These are phyloP conservation scores for Exocentrus adspersus DNA, from an alignment of 2,888 invertebrate genomes.

Conservation along the genomic window DNA sequence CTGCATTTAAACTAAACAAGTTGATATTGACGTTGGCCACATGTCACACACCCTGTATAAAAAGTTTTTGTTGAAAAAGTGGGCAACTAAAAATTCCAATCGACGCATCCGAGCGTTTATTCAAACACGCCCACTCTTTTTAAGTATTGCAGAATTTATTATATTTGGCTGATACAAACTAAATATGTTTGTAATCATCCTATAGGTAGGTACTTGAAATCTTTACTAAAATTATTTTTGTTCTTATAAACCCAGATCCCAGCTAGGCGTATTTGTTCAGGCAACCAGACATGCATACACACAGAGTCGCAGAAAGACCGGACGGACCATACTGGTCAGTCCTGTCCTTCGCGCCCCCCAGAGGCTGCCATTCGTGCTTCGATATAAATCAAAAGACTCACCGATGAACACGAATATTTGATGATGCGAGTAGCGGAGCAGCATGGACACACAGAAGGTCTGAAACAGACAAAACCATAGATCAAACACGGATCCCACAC, in stretches of 20 bases:
- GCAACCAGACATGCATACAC: background rate
- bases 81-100: no score
- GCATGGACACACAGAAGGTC: slow-evolving; percentile 98
- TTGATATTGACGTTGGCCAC: no score
- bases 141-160: no score
- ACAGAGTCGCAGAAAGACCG: background rate
- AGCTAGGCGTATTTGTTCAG: background rate
- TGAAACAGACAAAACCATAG: slow-evolving; percentile 69
- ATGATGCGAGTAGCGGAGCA: slow-evolving; percentile 98
- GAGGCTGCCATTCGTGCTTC: slow-evolving; percentile 46
- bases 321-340: slow-evolving; percentile 27
- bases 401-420: slow-evolving; percentile 99
- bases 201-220: no score
- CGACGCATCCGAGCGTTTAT: no score
- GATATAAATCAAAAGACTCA: slow-evolving; percentile 68
- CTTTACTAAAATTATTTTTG: background rate
- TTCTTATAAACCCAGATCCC: background rate
- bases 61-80: no score
- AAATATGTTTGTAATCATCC: no score
- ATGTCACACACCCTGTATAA: no score
- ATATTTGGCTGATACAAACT: no score
- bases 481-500: slow-evolving; percentile 37
- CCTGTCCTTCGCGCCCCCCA: slow-evolving; percentile 30
- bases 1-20: no score
- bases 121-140: no score